phyloP scores from a whole-genome alignment of 1,140 invertebrate genomes.

The Aradophagus sp. region DNA sequence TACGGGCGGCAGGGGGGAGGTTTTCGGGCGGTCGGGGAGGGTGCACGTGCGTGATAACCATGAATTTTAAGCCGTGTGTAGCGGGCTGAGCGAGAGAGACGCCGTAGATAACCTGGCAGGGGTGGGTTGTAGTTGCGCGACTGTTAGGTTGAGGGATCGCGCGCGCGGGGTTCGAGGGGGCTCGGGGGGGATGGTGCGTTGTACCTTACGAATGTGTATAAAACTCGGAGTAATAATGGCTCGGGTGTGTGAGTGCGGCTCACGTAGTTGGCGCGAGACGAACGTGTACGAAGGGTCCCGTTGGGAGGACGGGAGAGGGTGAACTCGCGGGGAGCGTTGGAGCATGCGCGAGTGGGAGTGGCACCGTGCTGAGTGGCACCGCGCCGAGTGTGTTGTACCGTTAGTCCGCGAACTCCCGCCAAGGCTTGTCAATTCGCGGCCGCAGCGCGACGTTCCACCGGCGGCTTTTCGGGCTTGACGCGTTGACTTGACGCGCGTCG shows the following conservation, averaged over 20 bases:
- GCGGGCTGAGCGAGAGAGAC: slow-evolving; percentile 40
- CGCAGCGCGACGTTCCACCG: neutral
- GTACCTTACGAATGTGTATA: slow-evolving; percentile 55
- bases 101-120: slow-evolving; percentile 42
- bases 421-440: slow-evolving; percentile 41
- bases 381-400: slow-evolving; percentile 38
- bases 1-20: slow-evolving; percentile 27
- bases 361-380: slow-evolving; percentile 46
- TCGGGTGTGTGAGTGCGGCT: slow-evolving; percentile 31
- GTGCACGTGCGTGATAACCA: slow-evolving; percentile 58
- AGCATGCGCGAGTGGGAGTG: slow-evolving; percentile 61
- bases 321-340: slow-evolving; percentile 21
- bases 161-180: neutral
- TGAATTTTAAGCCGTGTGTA: slow-evolving; percentile 51
- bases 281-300: slow-evolving; percentile 40
- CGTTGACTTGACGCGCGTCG: slow-evolving; percentile 18
- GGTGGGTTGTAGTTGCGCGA: slow-evolving; percentile 39
- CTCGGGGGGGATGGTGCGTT: slow-evolving; percentile 24
- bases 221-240: slow-evolving; percentile 53
- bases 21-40: slow-evolving; percentile 14
- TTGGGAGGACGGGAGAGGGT: slow-evolving; percentile 19
- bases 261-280: slow-evolving; percentile 42
- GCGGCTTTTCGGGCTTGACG: slow-evolving; percentile 7
- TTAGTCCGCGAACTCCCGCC: slow-evolving; percentile 54
- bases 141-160: slow-evolving; percentile 21